phyloP scores from a whole-genome alignment of 2,113 vertebrate genomes.

The Podarcis cretensis region DNA sequence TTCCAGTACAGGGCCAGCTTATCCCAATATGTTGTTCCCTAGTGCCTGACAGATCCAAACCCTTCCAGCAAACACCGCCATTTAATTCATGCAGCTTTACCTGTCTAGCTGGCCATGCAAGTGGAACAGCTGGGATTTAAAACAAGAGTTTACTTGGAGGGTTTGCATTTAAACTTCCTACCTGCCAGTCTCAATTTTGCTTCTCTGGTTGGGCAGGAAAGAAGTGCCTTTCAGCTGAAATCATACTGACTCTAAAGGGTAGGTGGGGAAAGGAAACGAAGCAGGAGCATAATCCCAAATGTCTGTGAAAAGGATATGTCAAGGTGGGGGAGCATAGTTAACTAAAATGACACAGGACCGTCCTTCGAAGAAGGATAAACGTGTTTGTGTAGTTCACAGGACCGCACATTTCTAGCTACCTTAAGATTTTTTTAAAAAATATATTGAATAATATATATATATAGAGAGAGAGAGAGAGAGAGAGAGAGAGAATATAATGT shows the following conservation, averaged over 20 bases:
- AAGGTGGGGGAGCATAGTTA: too few species aligned
- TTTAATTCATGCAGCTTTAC: neutral
- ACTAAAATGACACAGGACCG: neutral
- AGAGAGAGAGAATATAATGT: neutral
- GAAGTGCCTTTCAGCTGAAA: neutral
- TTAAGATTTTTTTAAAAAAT: neutral
- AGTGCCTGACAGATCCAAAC: too few species aligned
- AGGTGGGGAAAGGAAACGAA: neutral
- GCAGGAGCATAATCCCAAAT: neutral
- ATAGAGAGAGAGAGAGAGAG: too few species aligned
- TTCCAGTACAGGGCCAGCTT: neutral
- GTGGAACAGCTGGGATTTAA: neutral
- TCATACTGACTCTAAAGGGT: neutral
- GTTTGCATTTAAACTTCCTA: neutral
- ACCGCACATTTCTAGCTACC: neutral
- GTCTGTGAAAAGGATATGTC: neutral
- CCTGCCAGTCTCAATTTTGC: neutral
- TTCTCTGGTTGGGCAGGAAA: neutral
- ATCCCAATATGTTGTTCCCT: neutral
- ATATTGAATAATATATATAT: too few species aligned
- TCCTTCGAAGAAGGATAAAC: neutral
- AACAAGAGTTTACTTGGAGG: neutral
- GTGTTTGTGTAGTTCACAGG: neutral
- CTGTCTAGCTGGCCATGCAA: neutral
- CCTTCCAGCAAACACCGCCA: neutral